phyloP scores from a whole-genome alignment of 2,113 vertebrate genomes.

The Herpailurus yagouaroundi region DNA sequence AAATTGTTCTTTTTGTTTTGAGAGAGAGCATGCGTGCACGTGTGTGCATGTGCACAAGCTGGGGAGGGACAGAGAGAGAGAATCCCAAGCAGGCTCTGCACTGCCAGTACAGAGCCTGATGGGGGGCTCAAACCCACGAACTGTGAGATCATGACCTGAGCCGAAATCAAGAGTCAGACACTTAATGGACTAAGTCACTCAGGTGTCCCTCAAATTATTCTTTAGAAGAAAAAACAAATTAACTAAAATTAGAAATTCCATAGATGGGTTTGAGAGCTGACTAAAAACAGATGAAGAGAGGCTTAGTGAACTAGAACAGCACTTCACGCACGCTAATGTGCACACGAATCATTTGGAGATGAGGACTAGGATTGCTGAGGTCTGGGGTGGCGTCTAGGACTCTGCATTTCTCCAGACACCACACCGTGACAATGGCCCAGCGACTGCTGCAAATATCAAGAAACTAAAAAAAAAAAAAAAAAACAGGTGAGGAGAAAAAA shows the following conservation, averaged over 20 bases:
- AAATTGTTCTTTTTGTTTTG: neutral
- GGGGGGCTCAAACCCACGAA: too few relatives aligned
- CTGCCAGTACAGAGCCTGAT: too few relatives aligned
- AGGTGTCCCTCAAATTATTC: too few relatives aligned
- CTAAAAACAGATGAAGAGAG: neutral
- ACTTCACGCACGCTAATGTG: neutral
- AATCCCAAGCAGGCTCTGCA: too few relatives aligned
- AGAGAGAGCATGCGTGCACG: too few relatives aligned
- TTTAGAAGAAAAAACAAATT: slow-evolving; percentile 16
- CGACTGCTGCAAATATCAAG: neutral
- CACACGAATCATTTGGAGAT: neutral
- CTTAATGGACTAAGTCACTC: too few relatives aligned
- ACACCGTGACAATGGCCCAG: rapidly evolving
- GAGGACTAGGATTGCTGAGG: neutral
- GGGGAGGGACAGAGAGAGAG: too few relatives aligned
- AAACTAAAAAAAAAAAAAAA: neutral
- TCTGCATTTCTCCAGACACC: neutral
- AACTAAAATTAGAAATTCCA: neutral
- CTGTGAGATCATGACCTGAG: too few relatives aligned
- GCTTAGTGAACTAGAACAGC: neutral
- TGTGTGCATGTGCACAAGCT: too few relatives aligned
- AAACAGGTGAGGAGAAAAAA: neutral
- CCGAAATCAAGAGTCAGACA: too few relatives aligned
- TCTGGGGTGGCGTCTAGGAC: too few relatives aligned
- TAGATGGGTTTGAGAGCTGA: neutral